Percentiles rank a stretch among this genome's conserved stretches.
Evolutionary conservation across 53 echinoderm and acorn worm genomes (phyloP).

Genomic region (Antedon mediterranea): DNA sequence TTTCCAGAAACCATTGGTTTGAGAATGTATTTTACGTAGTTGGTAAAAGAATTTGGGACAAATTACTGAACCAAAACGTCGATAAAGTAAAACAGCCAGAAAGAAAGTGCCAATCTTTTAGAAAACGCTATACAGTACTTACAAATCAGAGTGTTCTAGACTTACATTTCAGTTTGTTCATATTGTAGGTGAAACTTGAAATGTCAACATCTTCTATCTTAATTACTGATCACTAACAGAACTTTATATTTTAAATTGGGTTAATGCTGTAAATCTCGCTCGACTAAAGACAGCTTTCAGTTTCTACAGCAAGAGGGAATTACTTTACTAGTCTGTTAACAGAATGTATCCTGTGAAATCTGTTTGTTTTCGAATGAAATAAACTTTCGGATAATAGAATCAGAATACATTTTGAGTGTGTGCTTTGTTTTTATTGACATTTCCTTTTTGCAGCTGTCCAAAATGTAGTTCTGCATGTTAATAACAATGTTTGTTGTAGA

Average conservation of each 20-base stretch:
- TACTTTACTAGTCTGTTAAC: neutral
- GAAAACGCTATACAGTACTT: too few species aligned
- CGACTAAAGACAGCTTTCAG: neutral
- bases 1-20: too few species aligned
- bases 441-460: neutral
- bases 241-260: neutral
- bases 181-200: neutral
- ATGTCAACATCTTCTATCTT: neutral
- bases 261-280: neutral
- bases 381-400: neutral
- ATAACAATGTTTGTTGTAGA: neutral
- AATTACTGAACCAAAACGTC: too few species aligned
- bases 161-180: too few species aligned
- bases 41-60: too few species aligned
- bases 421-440: neutral
- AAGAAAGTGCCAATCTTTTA: too few species aligned
- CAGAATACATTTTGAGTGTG: neutral
- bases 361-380: neutral
- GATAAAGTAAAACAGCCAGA: too few species aligned
- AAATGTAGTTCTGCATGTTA: neutral
- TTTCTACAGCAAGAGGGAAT: neutral
- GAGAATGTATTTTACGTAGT: too few species aligned
- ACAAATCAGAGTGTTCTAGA: too few species aligned
- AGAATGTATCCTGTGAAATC: neutral
- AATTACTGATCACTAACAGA: neutral